Base-by-base conservation (phyloP, 2,888 invertebrate species). In the Entomobrya multifasciata region DNA sequence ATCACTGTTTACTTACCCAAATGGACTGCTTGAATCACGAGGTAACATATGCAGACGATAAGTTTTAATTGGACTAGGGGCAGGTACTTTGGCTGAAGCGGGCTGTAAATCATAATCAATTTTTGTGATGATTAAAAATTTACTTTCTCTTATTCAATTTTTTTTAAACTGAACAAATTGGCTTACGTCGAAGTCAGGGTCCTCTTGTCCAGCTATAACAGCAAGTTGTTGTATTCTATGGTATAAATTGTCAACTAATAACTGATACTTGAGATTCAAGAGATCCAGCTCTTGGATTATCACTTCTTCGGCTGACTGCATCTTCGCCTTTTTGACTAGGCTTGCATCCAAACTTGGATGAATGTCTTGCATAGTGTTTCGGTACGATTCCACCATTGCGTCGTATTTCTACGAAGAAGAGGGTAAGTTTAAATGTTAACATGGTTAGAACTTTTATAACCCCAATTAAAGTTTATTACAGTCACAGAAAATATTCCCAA, bases 381-480 rank as follows among this genome's bases (percentile, higher is more conserved):
- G 94, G 94, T 96, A 98, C 90, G 96, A 95, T 93, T 96, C 95
- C 92, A 97, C 95, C 92, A 96, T 95, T 92, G 96, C 95, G 93
- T 96, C 96, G 94, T 96, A 96, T 92, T 96, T 96, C 97, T 97
- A 95, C 87, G 79, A 36, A 36, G 79, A 36, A 36, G 79, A 57
- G 67, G 44, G 79, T 72, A 72, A 85, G 83, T 83, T 62, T 52
- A 74, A 44, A 41, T 22, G 65, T 65, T 20, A 25, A 47, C 47
- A 78, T n/a, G 47, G 65, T 47, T 67, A 65, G 67, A 20, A 55
- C 27, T 55, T 60, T 52, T 25, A 55, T 10, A 20, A 22, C 20
- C 41, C 81, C 70, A 44, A 36, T 41, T 44, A 44, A 47, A 44
- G 22, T 52, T 52, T n/a, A 49, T 2, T 10, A 72, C 27, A 49